These are phyloP conservation scores for Scortum barcoo DNA, from an alignment of 2,113 vertebrate species.

Conservation along the genomic window DNA sequence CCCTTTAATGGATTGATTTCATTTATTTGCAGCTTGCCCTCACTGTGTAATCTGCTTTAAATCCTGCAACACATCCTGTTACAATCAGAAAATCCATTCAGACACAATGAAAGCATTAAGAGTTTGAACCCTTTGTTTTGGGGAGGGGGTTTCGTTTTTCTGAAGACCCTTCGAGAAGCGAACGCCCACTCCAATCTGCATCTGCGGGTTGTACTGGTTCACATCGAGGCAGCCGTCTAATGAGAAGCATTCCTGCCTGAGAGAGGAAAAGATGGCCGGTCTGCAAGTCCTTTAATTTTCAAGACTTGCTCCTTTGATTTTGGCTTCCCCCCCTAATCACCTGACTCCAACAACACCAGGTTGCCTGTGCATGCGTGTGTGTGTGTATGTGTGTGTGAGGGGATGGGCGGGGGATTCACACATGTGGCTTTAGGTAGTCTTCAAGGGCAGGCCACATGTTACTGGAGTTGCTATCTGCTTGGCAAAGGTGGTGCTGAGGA, in stretches of 20 bases:
- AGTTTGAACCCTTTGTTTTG: conserved; percentile 31
- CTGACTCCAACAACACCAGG: conserved; percentile 46
- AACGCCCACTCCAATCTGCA: conserved; percentile 59
- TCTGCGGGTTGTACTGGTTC: conserved; percentile 64
- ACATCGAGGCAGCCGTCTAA: conserved; percentile 59
- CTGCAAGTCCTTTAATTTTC: conserved; percentile 77
- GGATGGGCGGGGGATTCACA: conserved; percentile 62
- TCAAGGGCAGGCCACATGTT: conserved; percentile 77
- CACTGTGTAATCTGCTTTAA: conserved; percentile 16
- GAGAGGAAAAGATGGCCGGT: conserved; percentile 54
- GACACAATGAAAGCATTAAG: conserved; percentile 61
- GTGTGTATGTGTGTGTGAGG: conserved; percentile 32
- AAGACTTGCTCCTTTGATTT: conserved; percentile 76
- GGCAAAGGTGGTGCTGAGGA: conserved; percentile 58
- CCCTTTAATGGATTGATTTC: background rate
- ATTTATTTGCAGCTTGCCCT: background rate
- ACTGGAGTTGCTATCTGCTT: conserved; percentile 66
- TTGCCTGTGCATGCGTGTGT: conserved; percentile 19
- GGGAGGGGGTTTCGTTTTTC: conserved; percentile 49
- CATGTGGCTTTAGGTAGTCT: conserved; percentile 72
- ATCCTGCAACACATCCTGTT: conserved; percentile 42
- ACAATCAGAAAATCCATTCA: conserved; percentile 19
- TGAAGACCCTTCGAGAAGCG: conserved; percentile 36
- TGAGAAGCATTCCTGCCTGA: conserved; percentile 74
- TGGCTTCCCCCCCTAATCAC: conserved; percentile 65